Percentiles rank a stretch among this genome's conserved stretches.
These are phyloP conservation scores for Etheostoma perlongum DNA, from an alignment of 2,797 vertebrate genomes.

Conservation along the genomic window DNA sequence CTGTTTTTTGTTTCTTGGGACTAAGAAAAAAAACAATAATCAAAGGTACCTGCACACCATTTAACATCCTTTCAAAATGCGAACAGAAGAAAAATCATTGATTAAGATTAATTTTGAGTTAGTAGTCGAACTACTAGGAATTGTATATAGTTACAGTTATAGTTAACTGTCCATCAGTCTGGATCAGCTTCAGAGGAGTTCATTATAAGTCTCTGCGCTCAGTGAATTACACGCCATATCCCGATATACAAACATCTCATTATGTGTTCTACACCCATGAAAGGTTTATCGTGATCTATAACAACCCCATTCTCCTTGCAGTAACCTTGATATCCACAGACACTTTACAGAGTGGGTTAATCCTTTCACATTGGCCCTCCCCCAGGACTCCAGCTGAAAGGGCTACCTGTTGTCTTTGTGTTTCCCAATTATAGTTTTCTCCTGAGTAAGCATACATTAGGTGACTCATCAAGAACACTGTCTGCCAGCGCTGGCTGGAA, in stretches of 20 bases:
- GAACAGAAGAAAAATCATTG: too few relatives aligned
- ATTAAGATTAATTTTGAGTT: neutral
- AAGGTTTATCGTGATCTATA: slow-evolving; percentile 11
- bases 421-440: slow-evolving; percentile 70
- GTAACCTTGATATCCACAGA: slow-evolving; percentile 33
- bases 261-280: slow-evolving; percentile 6
- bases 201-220: neutral
- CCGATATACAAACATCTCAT: slow-evolving; percentile 10
- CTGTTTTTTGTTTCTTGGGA: too few relatives aligned
- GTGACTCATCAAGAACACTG: slow-evolving; percentile 75
- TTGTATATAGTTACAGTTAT: too few relatives aligned
- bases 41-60: neutral
- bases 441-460: slow-evolving; percentile 77
- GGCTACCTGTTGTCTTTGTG: slow-evolving; percentile 71
- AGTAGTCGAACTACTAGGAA: too few relatives aligned
- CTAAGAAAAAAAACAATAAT: neutral
- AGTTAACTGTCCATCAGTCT: neutral
- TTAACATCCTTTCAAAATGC: neutral
- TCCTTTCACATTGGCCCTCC: slow-evolving; percentile 31
- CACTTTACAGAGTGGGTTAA: slow-evolving; percentile 35
- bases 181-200: neutral
- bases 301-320: neutral
- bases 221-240: neutral
- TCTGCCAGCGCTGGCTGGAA: slow-evolving; percentile 66
- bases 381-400: slow-evolving; percentile 55